Conservation (phyloP, 1,140 invertebrate genomes). For the Bradysia coprophila region DNA sequence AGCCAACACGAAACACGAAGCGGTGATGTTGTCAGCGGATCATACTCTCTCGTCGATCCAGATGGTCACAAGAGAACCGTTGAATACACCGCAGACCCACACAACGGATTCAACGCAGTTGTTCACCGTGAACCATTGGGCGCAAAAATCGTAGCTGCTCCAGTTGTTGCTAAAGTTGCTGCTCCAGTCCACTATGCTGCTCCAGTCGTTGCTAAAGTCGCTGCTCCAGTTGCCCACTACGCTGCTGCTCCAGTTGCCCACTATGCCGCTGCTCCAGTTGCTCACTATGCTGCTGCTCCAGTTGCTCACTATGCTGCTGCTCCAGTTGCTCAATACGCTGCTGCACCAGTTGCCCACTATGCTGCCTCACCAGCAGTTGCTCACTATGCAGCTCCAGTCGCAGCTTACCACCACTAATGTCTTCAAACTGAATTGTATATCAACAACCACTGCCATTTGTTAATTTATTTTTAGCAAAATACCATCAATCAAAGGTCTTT, state of each 20-base stretch:
- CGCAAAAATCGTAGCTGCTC: constrained; percentile 18
- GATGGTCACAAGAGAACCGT: constrained; percentile 43
- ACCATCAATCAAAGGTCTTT: no score
- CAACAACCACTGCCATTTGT: no score
- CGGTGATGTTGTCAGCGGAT: constrained; percentile 43
- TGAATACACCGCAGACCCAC: constrained; percentile 39
- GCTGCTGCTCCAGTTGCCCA: constrained; percentile 7
- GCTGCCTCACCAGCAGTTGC: constrained; percentile 10
- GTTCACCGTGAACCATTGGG: constrained; percentile 25
- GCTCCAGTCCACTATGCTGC: constrained; percentile 14
- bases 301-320: constrained; percentile 7
- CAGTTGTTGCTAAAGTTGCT: constrained; percentile 12
- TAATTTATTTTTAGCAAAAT: no score
- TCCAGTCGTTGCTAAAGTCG: constrained; percentile 5
- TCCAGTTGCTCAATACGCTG: constrained; percentile 8
- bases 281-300: constrained; percentile 7
- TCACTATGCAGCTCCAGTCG: constrained; percentile 5
- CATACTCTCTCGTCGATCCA: constrained; percentile 40
- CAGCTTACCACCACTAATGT: constrained; percentile 2
- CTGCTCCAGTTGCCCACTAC: constrained; percentile 12
- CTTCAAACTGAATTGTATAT: no score
- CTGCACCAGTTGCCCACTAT: constrained; percentile 7
- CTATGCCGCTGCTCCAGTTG: constrained; percentile 10
- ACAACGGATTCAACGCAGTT: constrained; percentile 26
- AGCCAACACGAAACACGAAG: constrained; percentile 32